These are phyloP conservation scores for Drosophila demipolita DNA, from an alignment of 2,888 invertebrate genomes.

Conservation along the genomic window DNA sequence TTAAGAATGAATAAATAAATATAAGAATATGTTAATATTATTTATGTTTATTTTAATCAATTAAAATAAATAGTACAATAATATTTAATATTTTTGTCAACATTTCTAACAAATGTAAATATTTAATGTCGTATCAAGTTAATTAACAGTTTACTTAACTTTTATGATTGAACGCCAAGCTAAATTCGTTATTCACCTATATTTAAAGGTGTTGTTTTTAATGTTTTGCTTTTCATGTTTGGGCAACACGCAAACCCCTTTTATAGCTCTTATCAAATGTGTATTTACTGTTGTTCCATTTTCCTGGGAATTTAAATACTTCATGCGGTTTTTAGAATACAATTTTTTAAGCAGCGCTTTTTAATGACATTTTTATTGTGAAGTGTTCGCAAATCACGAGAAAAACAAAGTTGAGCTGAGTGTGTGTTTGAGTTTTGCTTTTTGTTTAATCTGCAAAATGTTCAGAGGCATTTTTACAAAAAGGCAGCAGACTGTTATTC, in stretches of 20 bases:
- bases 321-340: conserved; percentile 20
- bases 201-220: conserved; percentile 14
- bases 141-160: neutral
- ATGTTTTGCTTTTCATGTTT: conserved; percentile 54
- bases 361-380: conserved; percentile 1
- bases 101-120: neutral
- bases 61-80: no score
- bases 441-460: neutral
- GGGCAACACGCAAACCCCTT: conserved; percentile 61
- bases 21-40: no score
- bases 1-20: no score
- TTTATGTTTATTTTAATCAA: no score
- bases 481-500: conserved; percentile 29
- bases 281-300: conserved; percentile 22
- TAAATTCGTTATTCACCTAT: conserved; percentile 1
- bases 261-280: conserved; percentile 41
- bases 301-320: conserved; percentile 13
- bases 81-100: neutral
- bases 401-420: neutral
- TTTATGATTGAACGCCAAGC: neutral
- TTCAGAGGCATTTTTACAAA: conserved; percentile 7
- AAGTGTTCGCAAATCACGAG: neutral
- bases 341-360: conserved; percentile 8
- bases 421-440: neutral
- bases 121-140: neutral